A percentile compares a stretch with the other conserved stretches of the same genome.
Evolutionary conservation across 2,797 vertebrate species (phyloP).

Genomic region (Myripristis jacobus): DNA sequence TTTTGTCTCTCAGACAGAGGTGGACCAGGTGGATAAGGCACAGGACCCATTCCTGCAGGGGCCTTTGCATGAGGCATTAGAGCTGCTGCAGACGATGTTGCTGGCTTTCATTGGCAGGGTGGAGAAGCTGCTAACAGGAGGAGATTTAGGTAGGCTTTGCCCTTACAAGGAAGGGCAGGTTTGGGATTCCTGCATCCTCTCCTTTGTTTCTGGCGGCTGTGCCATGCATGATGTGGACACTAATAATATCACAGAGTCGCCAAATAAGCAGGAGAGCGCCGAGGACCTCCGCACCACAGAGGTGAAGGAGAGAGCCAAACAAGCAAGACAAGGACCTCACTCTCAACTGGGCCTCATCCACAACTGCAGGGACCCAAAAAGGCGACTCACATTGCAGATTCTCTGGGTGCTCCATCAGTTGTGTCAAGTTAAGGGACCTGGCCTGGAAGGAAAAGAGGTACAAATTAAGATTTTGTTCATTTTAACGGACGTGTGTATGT

Average conservation of each 20-base stretch:
- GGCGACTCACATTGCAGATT: conserved; percentile 90
- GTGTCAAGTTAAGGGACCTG: conserved; percentile 86
- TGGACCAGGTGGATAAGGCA: conserved; percentile 33
- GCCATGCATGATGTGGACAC: neutral
- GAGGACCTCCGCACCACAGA: conserved; percentile 55
- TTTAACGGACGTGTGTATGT: neutral
- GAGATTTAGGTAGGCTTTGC: conserved; percentile 23
- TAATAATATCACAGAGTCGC: conserved; percentile 19
- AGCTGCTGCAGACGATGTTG: conserved; percentile 90
- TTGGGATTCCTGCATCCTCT: conserved; percentile 67
- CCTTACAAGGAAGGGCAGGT: conserved; percentile 71
- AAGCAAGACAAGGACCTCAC: conserved; percentile 20
- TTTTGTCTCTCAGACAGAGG: conserved; percentile 43
- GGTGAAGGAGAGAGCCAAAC: conserved; percentile 56
- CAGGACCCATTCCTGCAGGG: conserved; percentile 80
- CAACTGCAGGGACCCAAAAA: conserved; percentile 82
- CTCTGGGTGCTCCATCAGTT: conserved; percentile 93
- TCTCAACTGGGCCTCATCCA: conserved; percentile 31
- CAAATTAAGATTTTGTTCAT: neutral
- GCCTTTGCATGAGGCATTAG: conserved; percentile 86
- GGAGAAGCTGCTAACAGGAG: conserved; percentile 77
- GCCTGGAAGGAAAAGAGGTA: conserved; percentile 88
- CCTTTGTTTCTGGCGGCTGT: conserved; percentile 39
- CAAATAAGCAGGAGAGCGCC: conserved; percentile 36
- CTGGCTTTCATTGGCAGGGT: conserved; percentile 85